Conservation (phyloP, 2,113 vertebrate species). For the Coracopsis vasa region DNA sequence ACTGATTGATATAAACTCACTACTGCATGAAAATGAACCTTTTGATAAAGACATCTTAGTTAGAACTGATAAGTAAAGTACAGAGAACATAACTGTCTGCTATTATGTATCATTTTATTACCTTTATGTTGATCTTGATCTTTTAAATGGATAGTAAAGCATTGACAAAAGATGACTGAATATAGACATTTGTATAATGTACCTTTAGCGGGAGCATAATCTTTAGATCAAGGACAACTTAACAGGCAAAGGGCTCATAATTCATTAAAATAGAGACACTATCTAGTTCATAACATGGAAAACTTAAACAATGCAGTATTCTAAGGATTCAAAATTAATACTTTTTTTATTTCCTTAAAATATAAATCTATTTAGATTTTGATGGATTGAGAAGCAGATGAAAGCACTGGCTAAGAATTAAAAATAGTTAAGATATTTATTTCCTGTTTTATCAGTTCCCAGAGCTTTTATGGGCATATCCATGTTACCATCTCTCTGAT, state of each 20-base stretch:
- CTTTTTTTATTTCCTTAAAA: constrained; percentile 41
- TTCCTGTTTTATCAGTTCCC: constrained; percentile 23
- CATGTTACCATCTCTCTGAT: constrained; percentile 2
- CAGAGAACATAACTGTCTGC: constrained; percentile 74
- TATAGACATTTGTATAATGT: constrained; percentile 70
- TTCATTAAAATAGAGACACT: constrained; percentile 68
- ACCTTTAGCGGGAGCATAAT: constrained; percentile 54
- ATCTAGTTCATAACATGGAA: constrained; percentile 60
- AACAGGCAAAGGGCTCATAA: constrained; percentile 66
- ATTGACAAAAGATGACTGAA: constrained; percentile 70
- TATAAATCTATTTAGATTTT: constrained; percentile 27
- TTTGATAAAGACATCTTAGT: constrained; percentile 82
- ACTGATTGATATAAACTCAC: constrained; percentile 86
- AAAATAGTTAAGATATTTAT: constrained; percentile 45
- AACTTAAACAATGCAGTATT: constrained; percentile 59
- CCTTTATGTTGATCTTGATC: constrained; percentile 83
- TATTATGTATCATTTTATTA: constrained; percentile 84
- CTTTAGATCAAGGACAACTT: constrained; percentile 71
- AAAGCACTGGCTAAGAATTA: constrained; percentile 30
- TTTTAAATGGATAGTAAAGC: constrained; percentile 72
- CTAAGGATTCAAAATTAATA: constrained; percentile 50
- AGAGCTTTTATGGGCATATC: constrained; percentile 30
- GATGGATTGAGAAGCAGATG: neutral
- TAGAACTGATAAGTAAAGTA: constrained; percentile 84
- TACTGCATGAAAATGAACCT: constrained; percentile 87